Base-by-base conservation (phyloP, 2,113 vertebrate species). In the Barbus barbus region DNA sequence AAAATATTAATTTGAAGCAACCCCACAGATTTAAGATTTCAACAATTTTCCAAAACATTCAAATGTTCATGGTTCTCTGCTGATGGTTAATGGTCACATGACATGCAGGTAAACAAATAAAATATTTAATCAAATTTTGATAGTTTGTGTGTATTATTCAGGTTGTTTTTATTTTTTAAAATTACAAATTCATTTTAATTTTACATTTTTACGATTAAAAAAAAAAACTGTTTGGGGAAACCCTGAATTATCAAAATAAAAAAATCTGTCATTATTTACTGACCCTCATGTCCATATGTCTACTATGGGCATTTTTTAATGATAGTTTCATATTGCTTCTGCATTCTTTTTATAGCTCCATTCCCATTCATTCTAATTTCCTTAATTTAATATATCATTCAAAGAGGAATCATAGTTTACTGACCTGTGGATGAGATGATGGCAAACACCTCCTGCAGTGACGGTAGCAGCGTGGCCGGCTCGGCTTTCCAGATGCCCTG, bases 401-500 rank as follows among this genome's bases (percentile, higher is more conserved):
- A 65, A 69, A 56, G 26, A 79, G 33, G 1, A 76, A 56, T 22
- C 5, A 67, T 36, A 18, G 13, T 1, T 53, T 73, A 63, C 93
- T 95, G 88, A 99, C 98, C 98, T 78, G 95, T 96, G 51, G 98
- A 95, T 3, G 98, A 98, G 86, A 99, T 98, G 83, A 97, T 95
- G 1, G 97, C 96, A 83, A 99, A 99, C 8, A 99, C 96, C 86
- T 99, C 98, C 91, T 99, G 97, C 83, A 99, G 89, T 1, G 98
- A 98, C 3, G 97, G 97, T 63, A 99, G 93, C 89, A 99, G 92
- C 0, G 96, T 97, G 65, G 95, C 91, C 2, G 97, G 97, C 84
- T 99, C 96, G 0, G 95, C 94, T 90, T 98, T 97, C 98, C 98
- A 99, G 92, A 99, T 95, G 89, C 95, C 96, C 87, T 97, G 96